Evolutionary conservation across 1,140 invertebrate genomes (phyloP).

Genomic region (Charaxes varanes): DNA sequence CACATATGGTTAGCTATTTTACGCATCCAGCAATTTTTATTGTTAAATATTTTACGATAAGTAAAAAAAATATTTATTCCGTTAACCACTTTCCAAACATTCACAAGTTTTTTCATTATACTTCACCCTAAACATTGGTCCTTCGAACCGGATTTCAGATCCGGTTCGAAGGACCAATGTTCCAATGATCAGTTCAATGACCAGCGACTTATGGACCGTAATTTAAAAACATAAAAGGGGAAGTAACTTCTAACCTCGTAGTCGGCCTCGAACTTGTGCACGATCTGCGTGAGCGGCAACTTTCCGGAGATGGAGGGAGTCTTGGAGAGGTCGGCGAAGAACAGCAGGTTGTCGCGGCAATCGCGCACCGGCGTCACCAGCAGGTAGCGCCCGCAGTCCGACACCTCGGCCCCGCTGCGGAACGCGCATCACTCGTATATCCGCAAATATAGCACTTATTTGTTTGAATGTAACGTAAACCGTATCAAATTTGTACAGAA

Average conservation of each 20-base stretch:
- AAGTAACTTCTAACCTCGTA: slow-evolving; percentile 86
- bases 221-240: too few relatives aligned
- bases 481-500: too few relatives aligned
- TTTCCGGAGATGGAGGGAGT: slow-evolving; percentile 77
- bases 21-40: not conserved
- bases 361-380: slow-evolving; percentile 86
- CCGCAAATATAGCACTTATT: too few relatives aligned
- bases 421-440: slow-evolving; percentile 16
- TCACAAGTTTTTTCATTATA: too few relatives aligned
- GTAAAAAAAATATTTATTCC: not conserved
- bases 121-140: too few relatives aligned
- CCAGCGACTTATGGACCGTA: too few relatives aligned
- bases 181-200: too few relatives aligned
- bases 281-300: slow-evolving; percentile 82
- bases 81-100: too few relatives aligned
- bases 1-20: too few relatives aligned
- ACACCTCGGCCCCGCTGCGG: slow-evolving; percentile 86
- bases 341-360: slow-evolving; percentile 92
- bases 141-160: too few relatives aligned
- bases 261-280: slow-evolving; percentile 94
- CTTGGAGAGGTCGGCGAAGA: slow-evolving; percentile 84
- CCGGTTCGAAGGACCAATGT: too few relatives aligned
- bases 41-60: not conserved
- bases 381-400: slow-evolving; percentile 93
- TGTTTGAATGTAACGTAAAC: too few relatives aligned